phyloP scores from a whole-genome alignment of 2,888 invertebrate species.

The Limnephilus marmoratus region DNA sequence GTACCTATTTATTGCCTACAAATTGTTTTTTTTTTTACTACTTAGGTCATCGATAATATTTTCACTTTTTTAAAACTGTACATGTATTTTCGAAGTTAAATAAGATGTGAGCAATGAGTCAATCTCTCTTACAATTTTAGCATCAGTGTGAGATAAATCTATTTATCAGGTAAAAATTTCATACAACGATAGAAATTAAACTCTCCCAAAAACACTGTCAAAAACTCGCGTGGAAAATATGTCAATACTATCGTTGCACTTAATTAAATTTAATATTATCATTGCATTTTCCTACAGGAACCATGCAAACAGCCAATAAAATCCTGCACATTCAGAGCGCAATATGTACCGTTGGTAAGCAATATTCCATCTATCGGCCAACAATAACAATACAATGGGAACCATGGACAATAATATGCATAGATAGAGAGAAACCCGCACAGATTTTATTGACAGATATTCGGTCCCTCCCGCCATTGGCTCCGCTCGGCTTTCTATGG shows the following conservation, averaged over 20 bases:
- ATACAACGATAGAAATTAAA: background rate
- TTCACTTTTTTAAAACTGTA: too few relatives aligned
- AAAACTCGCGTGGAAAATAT: background rate
- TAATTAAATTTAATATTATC: background rate
- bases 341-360: background rate
- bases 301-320: background rate
- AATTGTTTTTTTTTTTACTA: too few relatives aligned
- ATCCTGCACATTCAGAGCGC: background rate
- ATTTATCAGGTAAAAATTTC: background rate
- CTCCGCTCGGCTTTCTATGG: background rate
- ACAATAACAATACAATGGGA: slow-evolving; percentile 17
- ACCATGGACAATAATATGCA: slow-evolving; percentile 7
- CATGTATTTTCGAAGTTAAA: too few relatives aligned
- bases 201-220: background rate
- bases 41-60: too few relatives aligned
- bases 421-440: background rate
- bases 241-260: background rate
- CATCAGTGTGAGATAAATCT: too few relatives aligned
- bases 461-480: slow-evolving; percentile 21
- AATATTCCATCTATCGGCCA: background rate
- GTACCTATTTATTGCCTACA: too few relatives aligned
- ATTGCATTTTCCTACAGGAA: background rate
- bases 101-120: too few relatives aligned
- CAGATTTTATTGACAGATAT: slow-evolving; percentile 35
- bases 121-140: too few relatives aligned